These are phyloP conservation scores for Drosophila santomea DNA, from an alignment of 1,140 invertebrate species.

Conservation along the genomic window DNA sequence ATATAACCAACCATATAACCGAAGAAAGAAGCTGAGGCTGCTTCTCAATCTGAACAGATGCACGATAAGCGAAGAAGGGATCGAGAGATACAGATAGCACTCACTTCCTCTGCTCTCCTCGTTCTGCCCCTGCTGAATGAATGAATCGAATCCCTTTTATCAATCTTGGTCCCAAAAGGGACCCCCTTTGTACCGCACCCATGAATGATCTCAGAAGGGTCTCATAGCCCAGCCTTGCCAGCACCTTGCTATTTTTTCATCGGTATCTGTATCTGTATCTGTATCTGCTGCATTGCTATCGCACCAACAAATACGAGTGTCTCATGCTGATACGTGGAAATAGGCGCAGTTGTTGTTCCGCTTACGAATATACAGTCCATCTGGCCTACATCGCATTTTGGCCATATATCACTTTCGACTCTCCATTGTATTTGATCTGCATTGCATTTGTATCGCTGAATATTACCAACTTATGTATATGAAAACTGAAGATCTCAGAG, in stretches of 20 bases:
- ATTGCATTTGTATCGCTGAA: background rate
- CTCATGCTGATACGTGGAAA: slow-evolving; percentile 24
- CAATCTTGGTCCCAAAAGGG: slow-evolving; percentile 33
- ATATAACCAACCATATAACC: slow-evolving; percentile 18
- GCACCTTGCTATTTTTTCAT: slow-evolving; percentile 32
- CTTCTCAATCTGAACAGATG: slow-evolving; percentile 56
- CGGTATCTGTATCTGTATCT: slow-evolving; percentile 8
- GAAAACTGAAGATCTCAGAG: no score
- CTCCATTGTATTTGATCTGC: background rate
- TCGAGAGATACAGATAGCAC: slow-evolving; percentile 26
- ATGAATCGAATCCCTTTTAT: slow-evolving; percentile 52
- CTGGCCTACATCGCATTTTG: background rate
- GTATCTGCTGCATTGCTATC: slow-evolving; percentile 20
- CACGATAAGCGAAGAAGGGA: slow-evolving; percentile 42
- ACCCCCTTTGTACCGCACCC: slow-evolving; percentile 35
- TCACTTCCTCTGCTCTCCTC: slow-evolving; percentile 25
- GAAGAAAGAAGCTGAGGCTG: slow-evolving; percentile 18
- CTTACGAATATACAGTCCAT: background rate
- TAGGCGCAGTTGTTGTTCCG: slow-evolving; percentile 21
- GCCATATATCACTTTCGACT: background rate
- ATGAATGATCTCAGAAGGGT: slow-evolving; percentile 13
- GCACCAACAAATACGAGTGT: slow-evolving; percentile 14
- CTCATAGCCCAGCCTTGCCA: no score
- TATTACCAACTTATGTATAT: no score
- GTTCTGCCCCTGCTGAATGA: slow-evolving; percentile 10